These are phyloP conservation scores for Coelopa pilipes DNA, from an alignment of 2,888 invertebrate genomes.

Conservation along the genomic window DNA sequence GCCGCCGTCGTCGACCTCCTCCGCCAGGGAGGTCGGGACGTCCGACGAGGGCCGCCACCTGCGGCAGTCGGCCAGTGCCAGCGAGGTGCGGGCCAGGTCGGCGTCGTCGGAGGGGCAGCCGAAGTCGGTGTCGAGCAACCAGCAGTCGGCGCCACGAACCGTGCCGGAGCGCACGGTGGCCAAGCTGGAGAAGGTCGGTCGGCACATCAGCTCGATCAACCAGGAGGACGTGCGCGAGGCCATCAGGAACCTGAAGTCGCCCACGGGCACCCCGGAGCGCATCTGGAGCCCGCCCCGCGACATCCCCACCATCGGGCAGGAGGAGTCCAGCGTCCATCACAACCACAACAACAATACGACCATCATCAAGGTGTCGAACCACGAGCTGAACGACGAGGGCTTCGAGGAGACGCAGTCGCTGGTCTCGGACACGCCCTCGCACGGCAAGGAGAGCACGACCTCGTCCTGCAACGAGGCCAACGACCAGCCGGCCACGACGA, in stretches of 20 bases:
- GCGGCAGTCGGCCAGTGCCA: conserved; percentile 51
- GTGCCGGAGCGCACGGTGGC: conserved; percentile 54
- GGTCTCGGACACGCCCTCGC: conserved; percentile 86
- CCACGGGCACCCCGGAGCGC: conserved; percentile 72
- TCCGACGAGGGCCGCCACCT: conserved; percentile 34
- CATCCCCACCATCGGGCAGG: conserved; percentile 48
- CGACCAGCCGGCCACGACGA: conserved; percentile 57
- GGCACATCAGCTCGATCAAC: conserved; percentile 77
- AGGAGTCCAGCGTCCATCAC: conserved; percentile 4
- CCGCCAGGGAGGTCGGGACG: background rate
- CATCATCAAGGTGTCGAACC: conserved; percentile 57
- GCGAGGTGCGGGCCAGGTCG: conserved; percentile 48
- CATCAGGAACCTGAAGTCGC: conserved; percentile 74
- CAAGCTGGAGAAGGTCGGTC: conserved; percentile 68
- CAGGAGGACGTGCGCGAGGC: conserved; percentile 78
- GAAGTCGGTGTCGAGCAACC: background rate
- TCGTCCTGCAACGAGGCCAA: conserved; percentile 80
- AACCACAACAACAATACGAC: conserved; percentile 39
- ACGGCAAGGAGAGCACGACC: conserved; percentile 73
- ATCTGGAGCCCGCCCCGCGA: conserved; percentile 70
- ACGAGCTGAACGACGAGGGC: conserved; percentile 86
- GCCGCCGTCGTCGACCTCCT: conserved; percentile 62
- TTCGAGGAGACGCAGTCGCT: conserved; percentile 91
- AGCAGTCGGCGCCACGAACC: conserved; percentile 52
- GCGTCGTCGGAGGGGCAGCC: conserved; percentile 46